phyloP scores from a whole-genome alignment of 30 jellyfish, hydroid and myxozoan genomes.

The Haliclystus octoradiatus region DNA sequence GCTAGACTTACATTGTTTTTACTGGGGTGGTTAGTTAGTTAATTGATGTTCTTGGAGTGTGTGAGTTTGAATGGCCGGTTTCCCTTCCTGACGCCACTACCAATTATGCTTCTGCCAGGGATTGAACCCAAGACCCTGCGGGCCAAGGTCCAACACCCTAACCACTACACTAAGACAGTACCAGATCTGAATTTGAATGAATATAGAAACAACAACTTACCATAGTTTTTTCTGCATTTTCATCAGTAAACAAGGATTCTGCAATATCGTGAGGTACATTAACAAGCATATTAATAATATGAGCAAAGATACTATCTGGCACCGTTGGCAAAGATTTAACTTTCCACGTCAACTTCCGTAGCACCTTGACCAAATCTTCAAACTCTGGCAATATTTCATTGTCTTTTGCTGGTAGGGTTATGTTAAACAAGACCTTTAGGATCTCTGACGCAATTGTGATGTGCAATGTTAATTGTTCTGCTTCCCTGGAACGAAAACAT shows the following conservation, averaged over 20 bases:
- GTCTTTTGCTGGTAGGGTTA: slow-evolving; percentile 22
- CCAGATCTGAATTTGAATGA: too few relatives aligned
- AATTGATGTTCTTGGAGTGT: too few relatives aligned
- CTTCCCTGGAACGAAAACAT: neutral
- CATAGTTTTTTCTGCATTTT: neutral
- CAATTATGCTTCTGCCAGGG: too few relatives aligned
- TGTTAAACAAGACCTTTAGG: slow-evolving; percentile 53
- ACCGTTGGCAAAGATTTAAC: neutral
- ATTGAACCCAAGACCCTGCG: too few relatives aligned
- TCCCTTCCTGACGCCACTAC: neutral
- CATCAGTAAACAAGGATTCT: slow-evolving; percentile 2
- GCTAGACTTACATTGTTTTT: too few relatives aligned
- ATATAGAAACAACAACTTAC: neutral
- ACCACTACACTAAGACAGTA: too few relatives aligned
- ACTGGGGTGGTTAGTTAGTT: too few relatives aligned
- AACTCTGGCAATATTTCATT: slow-evolving; percentile 1
- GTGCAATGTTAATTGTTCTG: neutral
- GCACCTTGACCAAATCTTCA: slow-evolving; percentile 3
- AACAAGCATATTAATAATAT: slow-evolving; percentile 40
- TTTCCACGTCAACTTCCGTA: slow-evolving; percentile 9
- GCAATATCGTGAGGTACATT: slow-evolving; percentile 52
- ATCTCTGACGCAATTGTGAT: slow-evolving; percentile 28
- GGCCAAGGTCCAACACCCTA: too few relatives aligned
- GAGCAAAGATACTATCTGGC: slow-evolving; percentile 27
- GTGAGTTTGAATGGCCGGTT: too few relatives aligned